Base-by-base conservation (phyloP, 1,140 invertebrate species). In the Octopus sinensis region DNA sequence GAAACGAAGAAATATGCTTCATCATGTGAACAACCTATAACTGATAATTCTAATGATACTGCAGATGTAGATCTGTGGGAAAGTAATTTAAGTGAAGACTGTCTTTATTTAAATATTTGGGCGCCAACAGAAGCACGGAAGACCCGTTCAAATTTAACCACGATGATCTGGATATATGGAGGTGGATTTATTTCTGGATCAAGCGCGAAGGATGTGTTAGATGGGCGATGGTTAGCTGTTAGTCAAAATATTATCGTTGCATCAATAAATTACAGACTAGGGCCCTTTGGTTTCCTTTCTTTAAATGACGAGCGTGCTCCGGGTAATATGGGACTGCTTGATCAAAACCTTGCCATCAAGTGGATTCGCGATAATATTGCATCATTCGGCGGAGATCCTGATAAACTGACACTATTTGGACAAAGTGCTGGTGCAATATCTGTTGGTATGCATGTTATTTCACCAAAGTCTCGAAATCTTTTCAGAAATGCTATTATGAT, bases 321-420 rank as follows among this genome's bases (percentile, higher is more conserved):
- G 0, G 97, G 98, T 23, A 99, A 99, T 92, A 98, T 98, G 92
- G 98, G 97, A 17, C 94, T 99, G 86, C 91, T 97, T 78, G 98
- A 99, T 91, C 96, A 98, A 91, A 93, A 95, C 0, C 94, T 96
- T 93, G 97, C 97, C 0, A 89, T 99, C 13, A 93, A 94, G 87
- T 99, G 97, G 96, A 93, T 99, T 0, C 92, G 96, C 85, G 95
- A 97, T 79, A 98, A 98, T 90, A 96, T 98, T 54, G 92, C 92
- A 79, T 92, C 91, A 82, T 99, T 99, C 89, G 96, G 97, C 88
- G 98, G 97, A 3, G 95, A 99, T 91, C 93, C 93, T 2, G 92
- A 95, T 12, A 93, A 93, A 5, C 96, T 99, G 77, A 99, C 97
- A 0, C 90, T 99, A 53, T 97, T 98, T 91, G 98, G 98, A 0